Percentiles rank a stretch among this genome's conserved stretches.
Evolutionary conservation across 2,797 vertebrate species (phyloP).

Genomic region (Siniperca undulata): DNA sequence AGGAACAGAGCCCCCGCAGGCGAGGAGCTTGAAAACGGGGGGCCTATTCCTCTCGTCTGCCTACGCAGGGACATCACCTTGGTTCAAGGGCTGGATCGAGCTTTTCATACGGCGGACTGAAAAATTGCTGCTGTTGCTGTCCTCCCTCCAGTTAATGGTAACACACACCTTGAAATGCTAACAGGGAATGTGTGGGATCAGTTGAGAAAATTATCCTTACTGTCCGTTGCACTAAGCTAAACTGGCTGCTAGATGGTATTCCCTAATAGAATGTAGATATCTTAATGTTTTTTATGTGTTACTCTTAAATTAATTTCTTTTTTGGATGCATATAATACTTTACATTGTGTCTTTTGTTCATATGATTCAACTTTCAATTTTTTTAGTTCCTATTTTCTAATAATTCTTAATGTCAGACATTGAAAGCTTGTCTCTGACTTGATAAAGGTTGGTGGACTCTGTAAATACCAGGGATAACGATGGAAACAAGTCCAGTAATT

Average conservation of each 20-base stretch:
- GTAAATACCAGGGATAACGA: not conserved
- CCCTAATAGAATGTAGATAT: not conserved
- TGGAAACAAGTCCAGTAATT: not conserved
- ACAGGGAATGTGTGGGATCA: slow-evolving; percentile 9
- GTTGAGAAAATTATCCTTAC: slow-evolving; percentile 11
- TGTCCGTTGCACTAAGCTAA: not conserved
- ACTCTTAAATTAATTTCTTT: not conserved
- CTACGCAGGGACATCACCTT: slow-evolving; percentile 62
- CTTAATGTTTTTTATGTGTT: not conserved
- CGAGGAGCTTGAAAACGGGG: slow-evolving; percentile 46
- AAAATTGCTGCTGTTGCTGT: slow-evolving; percentile 31
- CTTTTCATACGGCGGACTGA: slow-evolving; percentile 20
- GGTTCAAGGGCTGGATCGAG: slow-evolving; percentile 59
- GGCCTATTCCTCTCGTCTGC: slow-evolving; percentile 52
- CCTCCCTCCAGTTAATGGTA: slow-evolving; percentile 27
- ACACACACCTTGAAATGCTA: slow-evolving; percentile 26
- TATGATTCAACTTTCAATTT: not conserved
- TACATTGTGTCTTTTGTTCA: not conserved
- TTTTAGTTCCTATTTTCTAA: not conserved
- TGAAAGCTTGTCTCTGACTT: not conserved
- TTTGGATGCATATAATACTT: not conserved
- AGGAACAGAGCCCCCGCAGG: slow-evolving; percentile 53
- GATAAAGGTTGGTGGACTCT: not conserved
- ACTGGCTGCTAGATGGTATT: not conserved
- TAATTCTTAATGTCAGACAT: not conserved